Evolutionary conservation across 2,113 vertebrate species (phyloP).

Genomic region (Stegastes partitus): DNA sequence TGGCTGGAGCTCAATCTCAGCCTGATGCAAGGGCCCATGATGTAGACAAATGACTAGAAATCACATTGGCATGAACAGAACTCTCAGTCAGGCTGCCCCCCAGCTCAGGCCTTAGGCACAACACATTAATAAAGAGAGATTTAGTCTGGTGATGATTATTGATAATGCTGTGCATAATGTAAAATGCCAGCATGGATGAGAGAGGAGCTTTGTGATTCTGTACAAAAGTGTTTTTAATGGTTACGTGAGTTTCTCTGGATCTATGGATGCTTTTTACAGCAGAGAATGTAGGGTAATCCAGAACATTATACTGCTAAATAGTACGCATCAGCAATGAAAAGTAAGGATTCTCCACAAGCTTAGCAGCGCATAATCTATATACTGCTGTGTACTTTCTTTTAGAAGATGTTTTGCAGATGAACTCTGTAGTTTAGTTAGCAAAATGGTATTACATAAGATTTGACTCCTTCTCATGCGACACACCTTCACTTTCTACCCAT

Average conservation of each 20-base stretch:
- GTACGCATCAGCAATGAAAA: too few relatives aligned
- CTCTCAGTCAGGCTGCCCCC: slow-evolving; percentile 69
- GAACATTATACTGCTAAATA: not conserved
- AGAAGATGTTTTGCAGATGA: too few relatives aligned
- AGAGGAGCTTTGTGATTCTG: slow-evolving; percentile 38
- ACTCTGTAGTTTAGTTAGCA: too few relatives aligned
- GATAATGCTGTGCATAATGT: slow-evolving; percentile 66
- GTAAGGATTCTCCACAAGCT: too few relatives aligned
- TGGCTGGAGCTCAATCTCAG: slow-evolving; percentile 81
- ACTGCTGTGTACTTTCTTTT: too few relatives aligned
- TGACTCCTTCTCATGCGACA: too few relatives aligned
- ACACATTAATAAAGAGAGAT: slow-evolving; percentile 70
- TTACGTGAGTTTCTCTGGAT: slow-evolving; percentile 6
- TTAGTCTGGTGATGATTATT: slow-evolving; percentile 72
- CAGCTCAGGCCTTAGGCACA: slow-evolving; percentile 59
- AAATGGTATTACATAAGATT: too few relatives aligned
- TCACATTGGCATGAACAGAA: slow-evolving; percentile 71
- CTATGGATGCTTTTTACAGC: not conserved
- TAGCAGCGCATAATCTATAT: too few relatives aligned
- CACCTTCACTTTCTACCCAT: too few relatives aligned
- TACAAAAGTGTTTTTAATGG: slow-evolving; percentile 32
- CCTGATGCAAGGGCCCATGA: slow-evolving; percentile 72
- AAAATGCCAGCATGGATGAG: slow-evolving; percentile 63
- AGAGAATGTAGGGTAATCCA: not conserved
- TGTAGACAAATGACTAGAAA: slow-evolving; percentile 82